A percentile compares a stretch with the other conserved stretches of the same genome.
Evolutionary conservation across 2,797 vertebrate species (phyloP).

Genomic region (Benthosema pterotum): DNA sequence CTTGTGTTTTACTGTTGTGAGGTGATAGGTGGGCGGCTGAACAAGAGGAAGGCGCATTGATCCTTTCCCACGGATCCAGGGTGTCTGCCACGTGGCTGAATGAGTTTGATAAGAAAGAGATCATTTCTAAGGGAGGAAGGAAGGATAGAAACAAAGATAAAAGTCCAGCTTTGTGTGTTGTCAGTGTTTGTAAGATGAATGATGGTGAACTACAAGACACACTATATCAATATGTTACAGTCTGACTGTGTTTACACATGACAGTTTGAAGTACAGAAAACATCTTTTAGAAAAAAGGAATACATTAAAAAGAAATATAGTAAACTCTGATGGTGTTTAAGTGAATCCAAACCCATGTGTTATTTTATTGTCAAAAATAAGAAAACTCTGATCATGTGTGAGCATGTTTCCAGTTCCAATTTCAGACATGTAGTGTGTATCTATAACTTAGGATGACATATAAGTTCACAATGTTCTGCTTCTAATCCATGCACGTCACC

Average conservation of each 20-base stretch:
- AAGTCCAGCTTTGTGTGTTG: conserved; percentile 36
- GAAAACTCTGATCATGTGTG: conserved; percentile 42
- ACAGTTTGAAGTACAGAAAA: conserved; percentile 41
- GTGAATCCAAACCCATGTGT: too few relatives aligned
- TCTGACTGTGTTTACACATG: conserved; percentile 41
- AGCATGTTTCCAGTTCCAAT: conserved; percentile 15
- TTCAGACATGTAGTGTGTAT: conserved; percentile 23
- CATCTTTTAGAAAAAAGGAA: conserved; percentile 9
- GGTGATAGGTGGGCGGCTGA: conserved; percentile 12
- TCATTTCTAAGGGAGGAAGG: conserved; percentile 7
- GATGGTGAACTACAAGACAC: conserved; percentile 12
- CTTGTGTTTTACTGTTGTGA: conserved; percentile 7
- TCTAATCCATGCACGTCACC: conserved; percentile 47
- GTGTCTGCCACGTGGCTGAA: conserved; percentile 35
- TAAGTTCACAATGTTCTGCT: conserved; percentile 40
- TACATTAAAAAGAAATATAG: conserved; percentile 20
- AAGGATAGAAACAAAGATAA: conserved; percentile 22
- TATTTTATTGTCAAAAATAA: not conserved
- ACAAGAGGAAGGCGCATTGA: conserved; percentile 37
- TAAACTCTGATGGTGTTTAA: conserved; percentile 2
- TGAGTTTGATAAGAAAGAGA: conserved; percentile 22
- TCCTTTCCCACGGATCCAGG: conserved; percentile 27
- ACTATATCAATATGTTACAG: conserved; percentile 48
- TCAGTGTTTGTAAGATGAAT: conserved; percentile 35
- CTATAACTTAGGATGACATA: conserved; percentile 39